phyloP scores from a whole-genome alignment of 2,113 vertebrate genomes.

The Melanocharis versteri region DNA sequence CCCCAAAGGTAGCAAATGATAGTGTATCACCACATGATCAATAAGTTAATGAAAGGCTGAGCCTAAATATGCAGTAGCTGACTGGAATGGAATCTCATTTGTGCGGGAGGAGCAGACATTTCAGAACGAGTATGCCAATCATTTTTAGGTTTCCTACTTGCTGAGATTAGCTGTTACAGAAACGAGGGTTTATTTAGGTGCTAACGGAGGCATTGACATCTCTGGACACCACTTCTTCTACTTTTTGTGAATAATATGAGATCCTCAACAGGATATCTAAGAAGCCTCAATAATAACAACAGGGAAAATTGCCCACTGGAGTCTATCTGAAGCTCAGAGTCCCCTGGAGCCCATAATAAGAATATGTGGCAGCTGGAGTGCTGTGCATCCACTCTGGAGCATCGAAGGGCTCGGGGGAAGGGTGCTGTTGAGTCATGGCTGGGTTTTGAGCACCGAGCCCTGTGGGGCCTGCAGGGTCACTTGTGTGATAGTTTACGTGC shows the following conservation, averaged over 20 bases:
- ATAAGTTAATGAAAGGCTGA: slow-evolving; percentile 40
- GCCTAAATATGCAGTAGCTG: slow-evolving; percentile 59
- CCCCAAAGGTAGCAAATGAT: slow-evolving; percentile 3
- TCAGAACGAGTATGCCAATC: slow-evolving; percentile 23
- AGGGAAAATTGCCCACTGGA: neutral
- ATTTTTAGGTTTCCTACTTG: slow-evolving; percentile 6
- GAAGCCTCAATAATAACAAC: neutral
- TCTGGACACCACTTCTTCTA: neutral
- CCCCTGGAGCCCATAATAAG: neutral
- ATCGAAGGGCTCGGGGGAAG: neutral
- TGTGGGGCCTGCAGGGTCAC: neutral
- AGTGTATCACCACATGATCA: neutral
- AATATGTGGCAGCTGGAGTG: neutral
- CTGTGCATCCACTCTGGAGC: neutral
- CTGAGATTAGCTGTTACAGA: neutral
- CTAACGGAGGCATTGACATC: neutral
- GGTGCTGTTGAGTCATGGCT: neutral
- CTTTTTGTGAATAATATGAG: neutral
- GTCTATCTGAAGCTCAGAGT: neutral
- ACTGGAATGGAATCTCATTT: slow-evolving; percentile 71
- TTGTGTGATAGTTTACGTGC: neutral
- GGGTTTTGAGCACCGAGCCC: neutral
- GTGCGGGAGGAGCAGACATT: slow-evolving; percentile 13
- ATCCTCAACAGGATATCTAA: neutral
- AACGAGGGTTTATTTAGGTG: neutral